These are phyloP conservation scores for Echinarachnius parma DNA, from an alignment of 53 echinoderm and acorn worm species.

Conservation along the genomic window DNA sequence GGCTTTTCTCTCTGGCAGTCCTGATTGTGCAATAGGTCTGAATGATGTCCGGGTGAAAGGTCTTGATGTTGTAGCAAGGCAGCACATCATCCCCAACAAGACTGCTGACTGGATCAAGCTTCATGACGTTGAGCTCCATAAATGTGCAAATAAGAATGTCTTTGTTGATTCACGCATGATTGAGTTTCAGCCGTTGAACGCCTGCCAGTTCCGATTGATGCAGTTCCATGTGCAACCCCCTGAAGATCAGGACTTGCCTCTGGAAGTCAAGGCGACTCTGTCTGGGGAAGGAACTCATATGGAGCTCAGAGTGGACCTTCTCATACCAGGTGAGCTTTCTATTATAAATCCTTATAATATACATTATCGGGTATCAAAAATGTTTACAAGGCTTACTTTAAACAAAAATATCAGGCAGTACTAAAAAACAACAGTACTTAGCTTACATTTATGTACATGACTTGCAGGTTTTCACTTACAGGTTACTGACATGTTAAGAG, in stretches of 20 bases:
- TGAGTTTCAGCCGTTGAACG: conserved; percentile 81
- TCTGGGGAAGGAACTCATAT: conserved; percentile 80
- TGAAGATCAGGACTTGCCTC: conserved; percentile 60
- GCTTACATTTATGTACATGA: too few relatives aligned
- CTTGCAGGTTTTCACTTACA: too few relatives aligned
- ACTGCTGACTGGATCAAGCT: conserved; percentile 81
- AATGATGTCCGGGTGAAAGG: conserved; percentile 82
- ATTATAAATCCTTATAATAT: too few relatives aligned
- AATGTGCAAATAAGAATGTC: conserved; percentile 82
- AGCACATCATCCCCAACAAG: conserved; percentile 90
- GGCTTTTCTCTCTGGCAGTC: conserved; percentile 84
- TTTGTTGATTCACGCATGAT: conserved; percentile 81
- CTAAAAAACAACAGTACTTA: too few relatives aligned
- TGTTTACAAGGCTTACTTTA: too few relatives aligned
- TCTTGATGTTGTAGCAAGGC: conserved; percentile 67
- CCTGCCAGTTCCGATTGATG: conserved; percentile 75
- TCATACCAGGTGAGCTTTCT: conserved; percentile 71
- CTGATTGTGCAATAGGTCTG: conserved; percentile 82
- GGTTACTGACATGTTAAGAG: too few relatives aligned
- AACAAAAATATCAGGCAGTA: too few relatives aligned
- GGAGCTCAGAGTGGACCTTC: conserved; percentile 81
- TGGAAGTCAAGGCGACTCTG: conserved; percentile 68
- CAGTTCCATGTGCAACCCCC: conserved; percentile 65
- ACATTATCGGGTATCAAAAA: too few relatives aligned
- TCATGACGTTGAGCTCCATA: conserved; percentile 76